Evolutionary conservation across 2,797 vertebrate genomes (phyloP).

Genomic region (Lepilemur septentrionalis): DNA sequence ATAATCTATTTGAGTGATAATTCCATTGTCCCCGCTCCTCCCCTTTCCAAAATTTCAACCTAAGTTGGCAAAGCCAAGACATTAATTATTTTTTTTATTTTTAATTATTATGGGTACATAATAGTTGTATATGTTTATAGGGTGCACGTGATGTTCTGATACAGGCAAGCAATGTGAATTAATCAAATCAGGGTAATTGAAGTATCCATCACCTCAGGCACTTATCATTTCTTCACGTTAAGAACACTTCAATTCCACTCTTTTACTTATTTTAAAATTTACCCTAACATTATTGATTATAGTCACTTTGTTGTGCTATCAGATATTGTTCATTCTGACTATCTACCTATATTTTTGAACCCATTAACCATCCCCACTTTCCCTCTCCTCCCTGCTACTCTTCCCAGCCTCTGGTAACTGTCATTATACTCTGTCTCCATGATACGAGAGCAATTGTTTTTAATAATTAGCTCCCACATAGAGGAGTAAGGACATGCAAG

Average conservation of each 20-base stretch:
- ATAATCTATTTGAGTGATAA: background rate
- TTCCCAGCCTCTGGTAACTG: background rate
- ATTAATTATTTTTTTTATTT: background rate
- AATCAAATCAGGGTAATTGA: background rate
- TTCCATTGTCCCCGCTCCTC: background rate
- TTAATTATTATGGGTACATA: background rate
- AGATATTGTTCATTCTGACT: background rate
- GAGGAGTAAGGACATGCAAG: background rate
- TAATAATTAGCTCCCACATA: background rate
- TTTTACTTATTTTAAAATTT: background rate
- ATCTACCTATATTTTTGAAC: background rate
- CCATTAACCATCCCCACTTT: background rate
- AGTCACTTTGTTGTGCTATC: background rate
- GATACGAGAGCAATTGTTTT: background rate
- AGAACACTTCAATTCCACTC: background rate
- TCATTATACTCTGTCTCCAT: background rate
- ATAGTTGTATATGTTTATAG: background rate
- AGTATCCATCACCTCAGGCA: background rate
- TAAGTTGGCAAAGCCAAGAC: background rate
- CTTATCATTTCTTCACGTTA: background rate
- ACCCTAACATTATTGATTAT: background rate
- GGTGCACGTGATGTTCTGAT: background rate
- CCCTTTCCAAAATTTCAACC: conserved; percentile 20
- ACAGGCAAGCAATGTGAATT: background rate
- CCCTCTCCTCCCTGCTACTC: background rate